Base-by-base conservation (phyloP, 64 coral and sea anemone genomes). In the Pocillopora verrucosa region DNA sequence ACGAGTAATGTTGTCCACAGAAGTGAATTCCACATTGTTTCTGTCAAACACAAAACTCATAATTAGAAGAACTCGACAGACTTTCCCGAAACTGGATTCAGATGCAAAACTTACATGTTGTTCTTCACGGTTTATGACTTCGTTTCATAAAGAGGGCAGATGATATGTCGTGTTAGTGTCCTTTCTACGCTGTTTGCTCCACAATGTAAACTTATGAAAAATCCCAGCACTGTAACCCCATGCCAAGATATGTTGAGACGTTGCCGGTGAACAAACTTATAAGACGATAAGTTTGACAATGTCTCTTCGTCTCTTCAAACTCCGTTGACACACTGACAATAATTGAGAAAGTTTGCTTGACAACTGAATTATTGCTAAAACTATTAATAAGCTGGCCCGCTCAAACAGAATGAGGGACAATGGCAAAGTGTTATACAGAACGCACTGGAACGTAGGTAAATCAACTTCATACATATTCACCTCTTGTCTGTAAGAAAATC, bases 391-490 rank as follows among this genome's bases (percentile, higher is more conserved):
- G 35, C 64, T 85, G 64, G 63, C 61, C 26, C 61, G 61, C 16
- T 70, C 80, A 70, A 84, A 84, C 59, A 72, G 36, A 72, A 65
- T 12, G 65, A 16, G 63, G 68, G 68, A 85, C 82, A 85, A 85
- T 56, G 26, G 82, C 20, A 26, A 83, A 72, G 37, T 57, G 65
- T 70, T 72, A 85, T 9, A 85, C 82, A 85, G 56, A 67, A 85
- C 65, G 13, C 82, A 85, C 38, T 85, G 65, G 61, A 72, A 65
- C 41, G 61, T 84, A 84, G 51, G 59, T 56, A 84, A 84, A 68
- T 61, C 14, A 35, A 22, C 59, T 84, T 84, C 61, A 69, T 84
- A 65, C 82, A 85, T 85, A 85, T 85, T 85, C 82, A 65, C 82
- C 16, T 22, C 65, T 85, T 85, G 82, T 85, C 82, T 35, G 36